phyloP scores from a whole-genome alignment of 2,113 vertebrate species.

The Protobothrops mucrosquamatus region DNA sequence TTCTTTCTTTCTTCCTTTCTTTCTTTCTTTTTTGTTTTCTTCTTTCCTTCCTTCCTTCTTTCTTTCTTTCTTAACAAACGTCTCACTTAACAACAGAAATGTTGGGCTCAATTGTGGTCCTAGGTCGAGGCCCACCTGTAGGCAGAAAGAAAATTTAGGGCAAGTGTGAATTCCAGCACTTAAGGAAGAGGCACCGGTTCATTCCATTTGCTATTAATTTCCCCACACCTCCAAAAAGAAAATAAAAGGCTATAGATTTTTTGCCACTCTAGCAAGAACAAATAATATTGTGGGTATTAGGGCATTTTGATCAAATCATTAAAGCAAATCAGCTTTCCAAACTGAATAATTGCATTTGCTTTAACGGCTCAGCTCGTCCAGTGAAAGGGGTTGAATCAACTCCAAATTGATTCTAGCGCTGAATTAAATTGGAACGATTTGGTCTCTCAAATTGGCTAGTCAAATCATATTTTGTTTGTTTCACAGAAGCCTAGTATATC shows the following conservation, averaged over 20 bases:
- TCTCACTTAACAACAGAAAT: no score
- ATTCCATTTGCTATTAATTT: neutral
- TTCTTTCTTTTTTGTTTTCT: no score
- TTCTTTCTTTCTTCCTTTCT: no score
- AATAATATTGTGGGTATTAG: neutral
- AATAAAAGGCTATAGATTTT: neutral
- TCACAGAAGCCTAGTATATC: neutral
- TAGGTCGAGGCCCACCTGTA: no score
- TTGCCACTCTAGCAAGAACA: neutral
- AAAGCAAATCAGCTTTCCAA: neutral
- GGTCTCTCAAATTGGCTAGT: neutral
- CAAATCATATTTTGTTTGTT: neutral
- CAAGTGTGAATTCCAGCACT: neutral
- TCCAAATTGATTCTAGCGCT: neutral
- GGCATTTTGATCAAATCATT: neutral
- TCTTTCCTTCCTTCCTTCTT: no score
- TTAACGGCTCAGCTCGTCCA: neutral
- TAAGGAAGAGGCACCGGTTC: neutral
- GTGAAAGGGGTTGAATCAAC: neutral
- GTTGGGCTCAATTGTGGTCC: no score
- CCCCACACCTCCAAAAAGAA: neutral
- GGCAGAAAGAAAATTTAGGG: neutral
- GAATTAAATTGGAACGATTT: neutral
- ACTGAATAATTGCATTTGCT: neutral
- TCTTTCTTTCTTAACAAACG: no score